Percentiles rank a stretch among this genome's conserved stretches.
Evolutionary conservation across 2,888 invertebrate genomes (phyloP).

Genomic region (Sicus ferrugineus): DNA sequence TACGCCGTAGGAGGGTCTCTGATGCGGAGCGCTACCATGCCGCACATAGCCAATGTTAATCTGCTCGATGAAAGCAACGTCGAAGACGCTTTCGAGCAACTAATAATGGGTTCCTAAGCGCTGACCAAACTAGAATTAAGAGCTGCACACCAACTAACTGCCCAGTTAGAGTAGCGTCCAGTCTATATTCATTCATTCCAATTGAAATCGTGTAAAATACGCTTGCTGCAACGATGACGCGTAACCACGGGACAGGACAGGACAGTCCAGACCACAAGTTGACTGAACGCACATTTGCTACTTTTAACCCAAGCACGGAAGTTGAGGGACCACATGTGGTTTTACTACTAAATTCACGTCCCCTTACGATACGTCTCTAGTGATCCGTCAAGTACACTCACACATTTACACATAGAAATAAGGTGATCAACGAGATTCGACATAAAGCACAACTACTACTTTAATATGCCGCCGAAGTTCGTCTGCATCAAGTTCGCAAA

Average conservation of each 20-base stretch:
- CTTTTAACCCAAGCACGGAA: constrained; percentile 36
- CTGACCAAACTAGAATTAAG: neutral
- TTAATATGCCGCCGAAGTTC: neutral
- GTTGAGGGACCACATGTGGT: constrained; percentile 53
- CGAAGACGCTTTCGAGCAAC: constrained; percentile 87
- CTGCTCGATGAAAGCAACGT: constrained; percentile 81
- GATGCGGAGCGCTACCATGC: constrained; percentile 80
- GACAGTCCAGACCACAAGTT: neutral
- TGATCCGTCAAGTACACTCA: neutral
- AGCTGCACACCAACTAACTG: constrained; percentile 13
- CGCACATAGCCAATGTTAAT: constrained; percentile 73
- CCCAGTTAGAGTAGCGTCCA: neutral
- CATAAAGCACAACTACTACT: neutral
- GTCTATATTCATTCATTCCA: constrained; percentile 36
- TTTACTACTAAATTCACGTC: constrained; percentile 37
- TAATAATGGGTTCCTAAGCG: constrained; percentile 70
- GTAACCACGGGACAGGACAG: neutral
- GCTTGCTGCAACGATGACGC: neutral
- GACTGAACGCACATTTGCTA: no score
- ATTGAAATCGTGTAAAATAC: constrained; percentile 12
- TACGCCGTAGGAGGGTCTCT: constrained; percentile 65
- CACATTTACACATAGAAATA: neutral
- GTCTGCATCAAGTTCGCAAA: constrained; percentile 7
- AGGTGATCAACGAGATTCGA: no score
- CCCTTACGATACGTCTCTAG: neutral